Conservation (phyloP, 2,888 invertebrate species). For the Erebia aethiops region DNA sequence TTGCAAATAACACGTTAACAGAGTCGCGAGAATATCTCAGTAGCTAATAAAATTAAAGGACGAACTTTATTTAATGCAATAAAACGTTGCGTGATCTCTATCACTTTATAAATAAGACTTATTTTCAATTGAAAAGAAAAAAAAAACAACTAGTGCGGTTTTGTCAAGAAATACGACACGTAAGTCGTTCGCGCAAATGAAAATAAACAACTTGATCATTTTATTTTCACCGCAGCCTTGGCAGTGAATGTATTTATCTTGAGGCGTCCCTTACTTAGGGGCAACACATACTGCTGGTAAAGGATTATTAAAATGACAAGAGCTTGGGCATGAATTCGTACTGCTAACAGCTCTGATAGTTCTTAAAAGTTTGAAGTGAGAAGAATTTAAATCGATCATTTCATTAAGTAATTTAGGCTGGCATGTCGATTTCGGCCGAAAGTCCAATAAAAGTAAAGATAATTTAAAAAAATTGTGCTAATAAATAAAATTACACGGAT, state of each 20-base stretch:
- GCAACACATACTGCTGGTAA: no score
- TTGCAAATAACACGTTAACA: not conserved
- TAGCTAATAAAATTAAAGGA: conserved; percentile 36
- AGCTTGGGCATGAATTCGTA: no score
- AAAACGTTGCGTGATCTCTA: conserved; percentile 14
- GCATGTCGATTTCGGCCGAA: no score
- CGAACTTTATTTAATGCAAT: conserved; percentile 19
- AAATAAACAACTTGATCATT: conserved; percentile 43
- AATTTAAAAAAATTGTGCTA: no score
- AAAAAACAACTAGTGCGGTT: conserved; percentile 19
- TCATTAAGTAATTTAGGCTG: no score
- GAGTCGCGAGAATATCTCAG: conserved; percentile 19
- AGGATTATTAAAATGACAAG: no score
- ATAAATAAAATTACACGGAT: no score
- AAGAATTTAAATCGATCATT: no score
- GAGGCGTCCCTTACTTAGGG: conserved; percentile 43
- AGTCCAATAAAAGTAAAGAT: no score
- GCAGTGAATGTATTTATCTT: conserved; percentile 57
- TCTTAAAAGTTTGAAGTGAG: no score
- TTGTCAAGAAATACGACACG: conserved; percentile 32
- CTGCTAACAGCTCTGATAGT: no score
- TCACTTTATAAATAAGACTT: conserved; percentile 4
- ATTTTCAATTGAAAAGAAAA: conserved; percentile 24
- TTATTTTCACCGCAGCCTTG: conserved; percentile 63
- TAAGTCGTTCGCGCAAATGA: conserved; percentile 28